Percentiles rank a stretch among this genome's conserved stretches.
These are phyloP conservation scores for Neolamprologus cancellatus DNA, from an alignment of 2,113 vertebrate genomes.

Conservation along the genomic window DNA sequence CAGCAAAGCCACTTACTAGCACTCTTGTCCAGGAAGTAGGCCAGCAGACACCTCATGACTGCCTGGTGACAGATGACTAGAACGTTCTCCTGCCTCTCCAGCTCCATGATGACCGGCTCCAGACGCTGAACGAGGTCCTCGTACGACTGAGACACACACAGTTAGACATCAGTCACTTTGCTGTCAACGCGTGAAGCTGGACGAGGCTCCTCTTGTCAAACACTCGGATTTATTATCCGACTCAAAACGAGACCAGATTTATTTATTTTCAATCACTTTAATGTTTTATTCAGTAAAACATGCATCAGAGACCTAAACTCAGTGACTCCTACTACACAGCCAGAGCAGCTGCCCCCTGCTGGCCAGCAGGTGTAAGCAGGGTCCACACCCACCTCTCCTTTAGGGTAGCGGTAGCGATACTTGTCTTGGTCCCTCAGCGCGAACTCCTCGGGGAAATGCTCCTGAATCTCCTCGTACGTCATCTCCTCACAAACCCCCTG, in stretches of 20 bases:
- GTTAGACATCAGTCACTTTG: not conserved
- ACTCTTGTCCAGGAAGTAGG: constrained; percentile 90
- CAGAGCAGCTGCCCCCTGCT: not conserved
- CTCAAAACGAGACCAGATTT: fast-evolving
- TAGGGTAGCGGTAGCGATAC: constrained; percentile 89
- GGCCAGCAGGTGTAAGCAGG: not conserved
- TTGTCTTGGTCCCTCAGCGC: constrained; percentile 90
- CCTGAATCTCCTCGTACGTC: constrained; percentile 90
- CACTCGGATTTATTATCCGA: fast-evolving
- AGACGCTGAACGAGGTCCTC: constrained; percentile 89
- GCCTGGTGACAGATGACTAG: constrained; percentile 88
- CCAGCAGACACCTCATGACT: constrained; percentile 87
- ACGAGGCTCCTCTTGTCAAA: not conserved
- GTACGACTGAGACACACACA: constrained; percentile 73
- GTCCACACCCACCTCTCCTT: constrained; percentile 78
- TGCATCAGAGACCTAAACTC: fast-evolving
- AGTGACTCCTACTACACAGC: not conserved
- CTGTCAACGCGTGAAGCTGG: not conserved
- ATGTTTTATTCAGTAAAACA: not conserved
- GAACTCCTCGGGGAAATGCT: constrained; percentile 81
- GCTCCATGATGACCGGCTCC: constrained; percentile 93
- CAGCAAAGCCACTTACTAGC: constrained; percentile 63
- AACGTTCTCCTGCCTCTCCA: constrained; percentile 91
- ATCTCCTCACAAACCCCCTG: constrained; percentile 92
- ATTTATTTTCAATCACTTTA: not conserved